Conservation (phyloP, 1,140 invertebrate genomes). For the Drosophila sproati region DNA sequence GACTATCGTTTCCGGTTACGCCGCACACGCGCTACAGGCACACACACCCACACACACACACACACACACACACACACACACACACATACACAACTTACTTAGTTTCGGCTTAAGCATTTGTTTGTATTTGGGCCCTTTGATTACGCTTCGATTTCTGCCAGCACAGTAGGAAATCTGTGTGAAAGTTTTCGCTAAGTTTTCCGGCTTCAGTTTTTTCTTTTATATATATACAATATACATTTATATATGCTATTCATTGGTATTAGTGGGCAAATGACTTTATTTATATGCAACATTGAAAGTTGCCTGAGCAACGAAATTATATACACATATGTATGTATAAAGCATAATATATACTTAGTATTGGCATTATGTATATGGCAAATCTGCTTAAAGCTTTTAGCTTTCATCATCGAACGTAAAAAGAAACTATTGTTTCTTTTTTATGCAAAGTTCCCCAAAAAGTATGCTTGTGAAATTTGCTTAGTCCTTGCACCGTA, state of each 20-base stretch:
- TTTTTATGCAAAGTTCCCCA: slow-evolving; percentile 33
- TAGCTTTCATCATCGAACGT: background rate
- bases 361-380: slow-evolving; percentile 24
- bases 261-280: slow-evolving; percentile 72
- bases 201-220: slow-evolving; percentile 31
- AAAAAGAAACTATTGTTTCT: slow-evolving; percentile 10
- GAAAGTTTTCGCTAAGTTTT: slow-evolving; percentile 65
- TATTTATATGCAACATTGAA: slow-evolving; percentile 76
- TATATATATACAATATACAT: slow-evolving; percentile 10
- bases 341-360: slow-evolving; percentile 7
- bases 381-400: slow-evolving; percentile 20
- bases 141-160: slow-evolving; percentile 76
- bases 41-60: slow-evolving; percentile 20
- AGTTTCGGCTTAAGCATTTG: slow-evolving; percentile 71
- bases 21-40: slow-evolving; percentile 61
- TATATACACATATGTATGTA: slow-evolving; percentile 7
- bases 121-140: slow-evolving; percentile 76
- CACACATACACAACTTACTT: slow-evolving; percentile 42
- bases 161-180: slow-evolving; percentile 39
- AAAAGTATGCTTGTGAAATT: slow-evolving; percentile 20
- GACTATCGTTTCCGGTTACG: slow-evolving; percentile 70
- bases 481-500: slow-evolving; percentile 6
- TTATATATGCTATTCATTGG: slow-evolving; percentile 24
- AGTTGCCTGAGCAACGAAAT: slow-evolving; percentile 67
- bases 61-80: slow-evolving; percentile 11